Evolutionary conservation across 1,140 invertebrate genomes (phyloP).

Genomic region (Cyphomyrmex costatus): DNA sequence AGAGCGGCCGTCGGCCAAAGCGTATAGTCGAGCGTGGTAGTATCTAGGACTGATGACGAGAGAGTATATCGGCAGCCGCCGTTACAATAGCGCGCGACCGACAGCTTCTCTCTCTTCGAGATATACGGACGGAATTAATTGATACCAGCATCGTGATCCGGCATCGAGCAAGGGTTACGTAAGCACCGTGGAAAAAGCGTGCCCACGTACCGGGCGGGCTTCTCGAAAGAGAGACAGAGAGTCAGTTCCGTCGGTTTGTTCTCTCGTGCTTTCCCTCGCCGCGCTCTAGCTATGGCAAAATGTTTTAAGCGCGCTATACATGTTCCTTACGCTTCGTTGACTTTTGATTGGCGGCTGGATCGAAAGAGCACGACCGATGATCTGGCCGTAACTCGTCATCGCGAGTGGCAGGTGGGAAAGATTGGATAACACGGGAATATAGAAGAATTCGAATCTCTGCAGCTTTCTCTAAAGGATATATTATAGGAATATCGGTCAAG

Average conservation of each 20-base stretch:
- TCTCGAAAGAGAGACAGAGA: slow-evolving; percentile 38
- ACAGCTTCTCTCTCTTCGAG: slow-evolving; percentile 34
- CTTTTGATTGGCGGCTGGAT: slow-evolving; percentile 71
- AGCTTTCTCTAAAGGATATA: neutral
- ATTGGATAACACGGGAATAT: neutral
- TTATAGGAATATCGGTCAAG: neutral
- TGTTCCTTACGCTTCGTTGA: slow-evolving; percentile 78
- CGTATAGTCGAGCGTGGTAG: slow-evolving; percentile 60
- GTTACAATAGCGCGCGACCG: slow-evolving; percentile 59
- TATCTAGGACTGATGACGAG: slow-evolving; percentile 41
- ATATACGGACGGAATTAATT: slow-evolving; percentile 85
- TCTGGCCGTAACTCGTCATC: slow-evolving; percentile 34
- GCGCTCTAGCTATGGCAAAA: slow-evolving; percentile 42
- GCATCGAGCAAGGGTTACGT: slow-evolving; percentile 82
- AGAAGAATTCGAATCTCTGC: slow-evolving; percentile 7
- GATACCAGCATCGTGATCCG: slow-evolving; percentile 83
- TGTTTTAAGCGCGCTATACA: slow-evolving; percentile 71
- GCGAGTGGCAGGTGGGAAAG: slow-evolving; percentile 46
- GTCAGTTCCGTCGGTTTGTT: slow-evolving; percentile 33
- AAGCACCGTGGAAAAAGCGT: slow-evolving; percentile 77
- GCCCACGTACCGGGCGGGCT: slow-evolving; percentile 51
- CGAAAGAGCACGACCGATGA: slow-evolving; percentile 72
- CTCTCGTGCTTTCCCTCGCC: neutral
- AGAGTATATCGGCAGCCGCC: slow-evolving; percentile 45
- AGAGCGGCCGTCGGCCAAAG: slow-evolving; percentile 62